phyloP scores from a whole-genome alignment of 1,140 invertebrate genomes.

The Marisa cornuarietis region DNA sequence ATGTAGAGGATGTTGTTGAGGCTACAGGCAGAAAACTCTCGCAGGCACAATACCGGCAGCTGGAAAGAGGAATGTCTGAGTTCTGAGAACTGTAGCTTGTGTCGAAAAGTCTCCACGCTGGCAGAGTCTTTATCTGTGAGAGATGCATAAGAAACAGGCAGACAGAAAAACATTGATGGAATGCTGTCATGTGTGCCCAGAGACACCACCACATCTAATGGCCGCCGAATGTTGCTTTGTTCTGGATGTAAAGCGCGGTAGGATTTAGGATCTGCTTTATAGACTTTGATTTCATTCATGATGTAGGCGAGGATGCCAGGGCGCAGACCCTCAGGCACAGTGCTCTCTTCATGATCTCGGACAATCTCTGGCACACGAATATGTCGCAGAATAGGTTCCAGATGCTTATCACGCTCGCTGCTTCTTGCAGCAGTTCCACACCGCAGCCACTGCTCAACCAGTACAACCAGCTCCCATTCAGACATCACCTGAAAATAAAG shows the following conservation, averaged over 20 bases:
- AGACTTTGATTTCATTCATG: conserved; percentile 10
- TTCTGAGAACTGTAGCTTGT: conserved; percentile 20
- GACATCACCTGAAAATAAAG: conserved; percentile 18
- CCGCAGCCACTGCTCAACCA: conserved; percentile 21
- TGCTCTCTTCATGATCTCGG: conserved; percentile 10
- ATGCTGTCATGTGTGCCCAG: conserved; percentile 21
- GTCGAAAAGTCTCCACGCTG: conserved; percentile 8
- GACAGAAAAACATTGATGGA: conserved; percentile 24
- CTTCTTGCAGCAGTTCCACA: conserved; percentile 4
- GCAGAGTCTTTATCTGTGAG: conserved; percentile 6
- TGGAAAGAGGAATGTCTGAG: conserved; percentile 20
- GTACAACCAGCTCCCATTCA: conserved; percentile 17
- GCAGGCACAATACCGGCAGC: conserved; percentile 22
- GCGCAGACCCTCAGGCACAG: conserved; percentile 3
- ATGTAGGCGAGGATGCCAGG: conserved; percentile 16
- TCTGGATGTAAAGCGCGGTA: conserved; percentile 12
- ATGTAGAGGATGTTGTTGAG: conserved; percentile 31
- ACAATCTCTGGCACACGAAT: conserved; percentile 17
- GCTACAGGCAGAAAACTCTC: conserved; percentile 29
- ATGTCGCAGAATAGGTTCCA: conserved; percentile 1
- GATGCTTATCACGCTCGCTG: conserved; percentile 14
- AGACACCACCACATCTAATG: conserved; percentile 18
- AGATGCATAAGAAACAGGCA: conserved; percentile 17
- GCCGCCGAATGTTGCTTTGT: conserved; percentile 19
- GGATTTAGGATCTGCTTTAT: conserved; percentile 16